phyloP scores from a whole-genome alignment of 2,113 vertebrate species.

The Harpagus bidentatus region DNA sequence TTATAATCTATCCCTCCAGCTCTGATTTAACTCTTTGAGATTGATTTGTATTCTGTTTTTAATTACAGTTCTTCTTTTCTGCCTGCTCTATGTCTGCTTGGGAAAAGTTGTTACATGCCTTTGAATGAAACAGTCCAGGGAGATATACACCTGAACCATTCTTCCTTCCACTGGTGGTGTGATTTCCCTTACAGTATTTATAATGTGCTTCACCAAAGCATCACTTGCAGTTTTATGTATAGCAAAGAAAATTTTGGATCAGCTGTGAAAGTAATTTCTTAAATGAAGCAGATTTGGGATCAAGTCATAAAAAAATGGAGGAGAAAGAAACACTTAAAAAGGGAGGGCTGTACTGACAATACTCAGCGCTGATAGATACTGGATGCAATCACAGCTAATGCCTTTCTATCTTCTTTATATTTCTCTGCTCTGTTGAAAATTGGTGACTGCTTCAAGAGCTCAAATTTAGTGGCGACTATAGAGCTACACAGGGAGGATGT shows the following conservation, averaged over 20 bases:
- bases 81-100: neutral
- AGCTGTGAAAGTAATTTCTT: neutral
- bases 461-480: neutral
- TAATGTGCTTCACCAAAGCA: neutral
- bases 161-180: accelerated
- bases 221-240: neutral
- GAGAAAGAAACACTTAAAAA: neutral
- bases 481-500: neutral
- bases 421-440: neutral
- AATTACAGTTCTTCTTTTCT: neutral
- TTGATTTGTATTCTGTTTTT: neutral
- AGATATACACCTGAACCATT: neutral
- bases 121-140: neutral
- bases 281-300: neutral
- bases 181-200: neutral
- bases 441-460: neutral
- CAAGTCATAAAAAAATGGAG: neutral
- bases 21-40: neutral
- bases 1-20: neutral
- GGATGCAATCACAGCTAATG: neutral
- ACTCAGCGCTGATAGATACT: neutral
- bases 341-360: neutral
- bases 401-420: neutral
- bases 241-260: neutral
- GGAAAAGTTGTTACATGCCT: neutral